These are phyloP conservation scores for Meriones psammophilus DNA, from an alignment of 2,797 vertebrate species.

Conservation along the genomic window DNA sequence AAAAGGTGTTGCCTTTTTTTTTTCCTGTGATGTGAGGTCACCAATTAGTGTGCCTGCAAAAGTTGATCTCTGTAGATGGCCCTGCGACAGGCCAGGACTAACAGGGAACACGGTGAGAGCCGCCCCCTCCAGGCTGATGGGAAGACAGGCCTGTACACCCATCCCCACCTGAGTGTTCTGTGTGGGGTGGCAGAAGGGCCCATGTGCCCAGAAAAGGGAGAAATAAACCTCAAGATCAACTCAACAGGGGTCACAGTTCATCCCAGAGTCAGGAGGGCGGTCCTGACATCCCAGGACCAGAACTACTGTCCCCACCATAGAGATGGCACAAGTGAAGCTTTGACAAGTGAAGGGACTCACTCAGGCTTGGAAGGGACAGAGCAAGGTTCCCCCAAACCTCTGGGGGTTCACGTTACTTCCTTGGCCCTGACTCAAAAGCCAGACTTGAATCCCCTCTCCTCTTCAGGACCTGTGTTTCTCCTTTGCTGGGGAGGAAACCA, in stretches of 20 bases:
- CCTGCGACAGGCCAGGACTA: neutral
- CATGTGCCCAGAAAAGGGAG: accelerated
- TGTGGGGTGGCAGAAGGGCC: neutral
- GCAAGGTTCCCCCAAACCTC: accelerated
- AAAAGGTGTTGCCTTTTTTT: neutral
- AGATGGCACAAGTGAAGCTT: neutral
- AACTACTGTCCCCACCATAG: neutral
- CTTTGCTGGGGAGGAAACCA: neutral
- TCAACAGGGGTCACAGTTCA: neutral
- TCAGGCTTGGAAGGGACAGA: neutral
- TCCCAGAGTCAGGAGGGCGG: neutral
- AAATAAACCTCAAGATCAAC: neutral
- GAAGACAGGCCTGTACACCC: accelerated
- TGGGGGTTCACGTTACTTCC: neutral
- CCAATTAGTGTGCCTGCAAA: neutral
- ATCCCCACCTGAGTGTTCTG: neutral
- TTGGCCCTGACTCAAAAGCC: neutral
- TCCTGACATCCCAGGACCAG: too few relatives aligned
- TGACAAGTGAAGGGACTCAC: neutral
- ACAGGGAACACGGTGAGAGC: accelerated
- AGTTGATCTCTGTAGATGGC: neutral
- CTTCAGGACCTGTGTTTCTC: neutral
- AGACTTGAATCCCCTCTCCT: neutral
- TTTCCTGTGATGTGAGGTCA: neutral
- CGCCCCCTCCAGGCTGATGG: neutral